Conservation (phyloP, 2,888 invertebrate genomes). For the Tribolium freemani region DNA sequence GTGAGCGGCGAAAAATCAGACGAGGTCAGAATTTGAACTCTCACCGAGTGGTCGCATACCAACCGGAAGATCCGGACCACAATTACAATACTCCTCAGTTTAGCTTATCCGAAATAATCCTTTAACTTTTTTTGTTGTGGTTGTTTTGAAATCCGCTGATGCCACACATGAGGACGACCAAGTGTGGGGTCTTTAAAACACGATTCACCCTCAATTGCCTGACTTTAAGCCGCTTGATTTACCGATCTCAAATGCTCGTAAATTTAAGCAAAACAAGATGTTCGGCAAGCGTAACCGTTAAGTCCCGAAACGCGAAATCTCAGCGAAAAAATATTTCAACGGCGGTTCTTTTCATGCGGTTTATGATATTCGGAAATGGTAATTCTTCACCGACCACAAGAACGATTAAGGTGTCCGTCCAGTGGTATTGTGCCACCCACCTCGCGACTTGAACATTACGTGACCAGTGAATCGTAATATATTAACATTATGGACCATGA, state of each 20-base stretch:
- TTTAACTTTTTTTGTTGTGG: not conserved
- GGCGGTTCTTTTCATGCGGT: constrained; percentile 32
- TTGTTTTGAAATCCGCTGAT: constrained; percentile 15
- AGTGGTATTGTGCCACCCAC: constrained; percentile 37
- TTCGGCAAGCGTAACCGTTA: constrained; percentile 9
- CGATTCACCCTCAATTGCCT: constrained; percentile 9
- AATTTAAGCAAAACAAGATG: constrained; percentile 25
- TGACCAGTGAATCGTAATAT: constrained; percentile 25
- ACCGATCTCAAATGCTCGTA: not conserved
- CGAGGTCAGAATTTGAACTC: constrained; percentile 49
- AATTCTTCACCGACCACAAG: constrained; percentile 21
- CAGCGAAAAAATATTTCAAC: constrained; percentile 6
- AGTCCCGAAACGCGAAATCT: constrained; percentile 20
- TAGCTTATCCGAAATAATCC: constrained; percentile 43
- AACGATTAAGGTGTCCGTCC: constrained; percentile 2
- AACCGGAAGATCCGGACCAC: constrained; percentile 36
- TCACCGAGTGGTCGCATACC: constrained; percentile 29
- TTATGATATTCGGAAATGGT: constrained; percentile 27
- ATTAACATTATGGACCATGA: constrained; percentile 37
- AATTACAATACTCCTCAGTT: too few relatives aligned
- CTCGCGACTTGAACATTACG: constrained; percentile 4
- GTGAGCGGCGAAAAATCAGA: constrained; percentile 45
- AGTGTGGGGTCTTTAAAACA: constrained; percentile 38
- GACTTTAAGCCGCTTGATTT: too few relatives aligned
- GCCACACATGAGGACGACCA: constrained; percentile 40